A percentile compares a stretch with the other conserved stretches of the same genome.
These are phyloP conservation scores for Siderastrea siderea DNA, from an alignment of 92 coral and sea anemone species.

Conservation along the genomic window DNA sequence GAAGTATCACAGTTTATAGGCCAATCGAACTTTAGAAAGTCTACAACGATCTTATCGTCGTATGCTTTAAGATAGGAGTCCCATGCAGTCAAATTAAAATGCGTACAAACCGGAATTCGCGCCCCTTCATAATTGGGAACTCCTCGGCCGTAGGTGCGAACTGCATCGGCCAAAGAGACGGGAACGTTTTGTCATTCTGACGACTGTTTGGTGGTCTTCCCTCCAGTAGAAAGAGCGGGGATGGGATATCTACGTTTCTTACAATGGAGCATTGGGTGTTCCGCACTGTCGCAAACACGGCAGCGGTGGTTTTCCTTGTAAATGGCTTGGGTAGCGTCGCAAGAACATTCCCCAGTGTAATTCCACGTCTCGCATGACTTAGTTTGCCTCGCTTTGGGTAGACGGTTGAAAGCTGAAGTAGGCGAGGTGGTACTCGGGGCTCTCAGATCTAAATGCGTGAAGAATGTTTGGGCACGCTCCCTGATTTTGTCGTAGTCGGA, in stretches of 20 bases:
- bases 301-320: constrained; percentile 56
- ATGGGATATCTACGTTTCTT: constrained; percentile 44
- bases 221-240: constrained; percentile 9
- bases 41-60: constrained; percentile 40
- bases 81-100: constrained; percentile 31
- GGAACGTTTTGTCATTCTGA: not conserved
- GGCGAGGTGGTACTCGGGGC: not conserved
- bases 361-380: constrained; percentile 27
- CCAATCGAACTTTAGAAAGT: constrained; percentile 55
- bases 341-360: constrained; percentile 47
- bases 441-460: constrained; percentile 11
- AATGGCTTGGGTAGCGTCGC: constrained; percentile 20
- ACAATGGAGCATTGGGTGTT: constrained; percentile 54
- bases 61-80: constrained; percentile 37
- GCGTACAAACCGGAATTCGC: constrained; percentile 16
- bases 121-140: constrained; percentile 23
- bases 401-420: not conserved
- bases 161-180: constrained; percentile 21
- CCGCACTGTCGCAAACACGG: constrained; percentile 42
- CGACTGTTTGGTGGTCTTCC: not conserved
- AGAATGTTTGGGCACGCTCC: constrained; percentile 6
- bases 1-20: constrained; percentile 25
- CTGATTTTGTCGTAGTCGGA: constrained; percentile 1
- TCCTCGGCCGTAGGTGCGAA: not conserved
- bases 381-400: not conserved